Conservation (phyloP, 2,113 vertebrate species). For the Terrapene triunguis region DNA sequence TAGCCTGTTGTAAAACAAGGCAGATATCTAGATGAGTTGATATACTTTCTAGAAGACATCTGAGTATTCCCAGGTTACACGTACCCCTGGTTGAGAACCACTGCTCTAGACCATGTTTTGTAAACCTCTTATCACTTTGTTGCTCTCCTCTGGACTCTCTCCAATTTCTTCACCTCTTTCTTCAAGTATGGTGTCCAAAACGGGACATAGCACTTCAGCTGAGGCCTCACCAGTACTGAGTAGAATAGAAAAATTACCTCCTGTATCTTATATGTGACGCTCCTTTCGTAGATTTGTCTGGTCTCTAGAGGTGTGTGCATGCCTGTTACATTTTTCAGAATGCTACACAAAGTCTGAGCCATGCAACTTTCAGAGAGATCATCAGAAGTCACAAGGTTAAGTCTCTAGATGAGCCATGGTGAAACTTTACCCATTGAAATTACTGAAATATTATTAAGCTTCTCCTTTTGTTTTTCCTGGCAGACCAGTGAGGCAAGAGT, state of each 20-base stretch:
- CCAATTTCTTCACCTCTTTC: neutral
- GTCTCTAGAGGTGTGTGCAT: neutral
- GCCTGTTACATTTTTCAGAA: neutral
- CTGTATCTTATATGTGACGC: neutral
- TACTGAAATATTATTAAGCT: no score
- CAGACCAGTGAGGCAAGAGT: slow-evolving; percentile 90
- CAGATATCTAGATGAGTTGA: no score
- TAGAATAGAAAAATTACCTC: neutral
- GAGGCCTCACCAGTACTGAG: neutral
- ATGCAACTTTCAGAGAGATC: neutral
- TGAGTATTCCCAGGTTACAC: no score
- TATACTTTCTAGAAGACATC: no score
- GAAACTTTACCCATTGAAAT: neutral
- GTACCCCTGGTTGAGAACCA: no score
- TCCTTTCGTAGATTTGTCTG: neutral
- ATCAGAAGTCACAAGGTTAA: neutral
- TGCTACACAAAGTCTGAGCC: neutral
- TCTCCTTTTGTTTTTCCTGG: neutral
- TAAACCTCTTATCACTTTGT: neutral
- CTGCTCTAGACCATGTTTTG: neutral
- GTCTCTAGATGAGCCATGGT: neutral
- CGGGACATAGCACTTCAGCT: neutral
- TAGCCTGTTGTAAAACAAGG: no score
- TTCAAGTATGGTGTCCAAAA: neutral
- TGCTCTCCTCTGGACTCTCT: neutral